These are phyloP conservation scores for Pipistrellus pipistrellus DNA, from an alignment of 2,797 vertebrate species.

Conservation along the genomic window DNA sequence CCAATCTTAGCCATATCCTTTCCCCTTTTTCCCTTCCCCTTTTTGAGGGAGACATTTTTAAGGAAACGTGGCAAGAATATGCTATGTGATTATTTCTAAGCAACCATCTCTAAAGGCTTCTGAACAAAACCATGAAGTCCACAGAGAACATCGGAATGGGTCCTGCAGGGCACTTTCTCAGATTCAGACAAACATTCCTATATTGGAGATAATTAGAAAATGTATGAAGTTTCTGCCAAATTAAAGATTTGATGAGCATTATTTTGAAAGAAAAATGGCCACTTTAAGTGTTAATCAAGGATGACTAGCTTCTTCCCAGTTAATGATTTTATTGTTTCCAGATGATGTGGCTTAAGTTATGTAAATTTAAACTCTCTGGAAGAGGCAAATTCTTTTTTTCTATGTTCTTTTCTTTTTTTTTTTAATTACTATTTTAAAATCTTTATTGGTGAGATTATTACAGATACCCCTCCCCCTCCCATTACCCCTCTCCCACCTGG, in stretches of 20 bases:
- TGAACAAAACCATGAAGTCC: neutral
- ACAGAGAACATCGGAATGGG: neutral
- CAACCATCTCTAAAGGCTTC: slow-evolving; percentile 58
- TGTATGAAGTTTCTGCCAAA: neutral
- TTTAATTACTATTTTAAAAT: too few species aligned
- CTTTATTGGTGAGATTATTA: too few species aligned
- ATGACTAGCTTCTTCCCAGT: neutral
- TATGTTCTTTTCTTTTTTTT: neutral
- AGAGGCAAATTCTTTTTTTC: neutral
- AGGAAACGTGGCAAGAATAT: slow-evolving; percentile 83
- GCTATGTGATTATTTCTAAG: slow-evolving; percentile 86
- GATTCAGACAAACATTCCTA: neutral
- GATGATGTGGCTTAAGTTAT: neutral
- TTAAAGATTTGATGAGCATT: neutral
- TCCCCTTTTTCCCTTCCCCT: neutral
- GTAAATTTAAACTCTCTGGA: neutral
- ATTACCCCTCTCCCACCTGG: too few species aligned
- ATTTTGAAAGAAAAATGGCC: slow-evolving; percentile 34
- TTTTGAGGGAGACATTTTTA: slow-evolving; percentile 66
- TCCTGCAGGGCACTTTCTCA: neutral
- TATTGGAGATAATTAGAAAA: slow-evolving; percentile 27
- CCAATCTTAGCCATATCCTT: neutral
- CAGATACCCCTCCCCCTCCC: too few species aligned
- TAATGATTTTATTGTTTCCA: neutral
- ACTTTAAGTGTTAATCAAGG: slow-evolving; percentile 26